These are phyloP conservation scores for Cataglyphis rosenhaueri DNA, from an alignment of 2,888 invertebrate species.

Conservation along the genomic window DNA sequence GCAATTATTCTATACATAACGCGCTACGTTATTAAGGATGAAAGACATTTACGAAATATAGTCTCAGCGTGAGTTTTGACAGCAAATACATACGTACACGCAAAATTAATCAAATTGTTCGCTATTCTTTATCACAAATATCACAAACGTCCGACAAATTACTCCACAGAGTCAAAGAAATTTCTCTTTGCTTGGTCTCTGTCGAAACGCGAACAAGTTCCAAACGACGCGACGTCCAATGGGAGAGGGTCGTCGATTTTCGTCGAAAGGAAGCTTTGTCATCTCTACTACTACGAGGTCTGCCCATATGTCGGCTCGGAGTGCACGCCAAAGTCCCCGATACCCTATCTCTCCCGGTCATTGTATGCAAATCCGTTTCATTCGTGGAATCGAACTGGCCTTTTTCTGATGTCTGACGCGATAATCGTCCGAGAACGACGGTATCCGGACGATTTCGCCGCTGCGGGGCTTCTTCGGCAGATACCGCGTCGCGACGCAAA, in stretches of 20 bases:
- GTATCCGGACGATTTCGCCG: constrained; percentile 69
- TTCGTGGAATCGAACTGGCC: constrained; percentile 82
- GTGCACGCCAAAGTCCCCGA: constrained; percentile 61
- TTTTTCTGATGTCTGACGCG: constrained; percentile 83
- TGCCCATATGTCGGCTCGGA: constrained; percentile 54
- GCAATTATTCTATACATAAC: constrained; percentile 21
- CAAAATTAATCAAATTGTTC: constrained; percentile 54
- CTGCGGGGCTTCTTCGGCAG: constrained; percentile 62
- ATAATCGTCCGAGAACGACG: constrained; percentile 73
- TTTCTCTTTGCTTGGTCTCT: constrained; percentile 34
- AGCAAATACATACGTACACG: constrained; percentile 12
- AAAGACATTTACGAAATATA: neutral
- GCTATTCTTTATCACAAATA: constrained; percentile 34
- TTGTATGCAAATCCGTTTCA: constrained; percentile 84
- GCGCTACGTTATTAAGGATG: neutral
- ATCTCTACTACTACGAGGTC: constrained; percentile 66
- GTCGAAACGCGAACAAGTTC: constrained; percentile 48
- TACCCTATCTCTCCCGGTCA: constrained; percentile 81
- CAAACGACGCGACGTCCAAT: constrained; percentile 52
- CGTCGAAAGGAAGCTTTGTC: constrained; percentile 76
- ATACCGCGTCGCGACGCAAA: constrained; percentile 36
- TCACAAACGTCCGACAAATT: constrained; percentile 64
- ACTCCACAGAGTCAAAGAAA: constrained; percentile 57
- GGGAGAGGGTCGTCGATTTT: constrained; percentile 64
- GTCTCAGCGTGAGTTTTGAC: neutral